A percentile compares a stretch with the other conserved stretches of the same genome.
Evolutionary conservation across 2,113 vertebrate species (phyloP).

Genomic region (Pyxicephalus adspersus): DNA sequence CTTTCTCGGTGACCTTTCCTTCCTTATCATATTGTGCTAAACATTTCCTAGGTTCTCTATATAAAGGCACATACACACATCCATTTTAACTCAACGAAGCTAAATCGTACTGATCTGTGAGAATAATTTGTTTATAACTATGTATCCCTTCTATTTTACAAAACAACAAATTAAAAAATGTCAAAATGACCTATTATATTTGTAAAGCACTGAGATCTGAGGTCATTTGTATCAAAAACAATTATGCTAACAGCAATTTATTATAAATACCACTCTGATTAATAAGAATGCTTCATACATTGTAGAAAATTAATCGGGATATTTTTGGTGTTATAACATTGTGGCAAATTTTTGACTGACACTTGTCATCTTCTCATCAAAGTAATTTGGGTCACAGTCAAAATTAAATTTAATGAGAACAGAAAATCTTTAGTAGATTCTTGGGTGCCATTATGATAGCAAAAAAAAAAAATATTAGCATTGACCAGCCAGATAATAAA

Average conservation of each 20-base stretch:
- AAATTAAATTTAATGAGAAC: conserved; percentile 10
- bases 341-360: conserved; percentile 15
- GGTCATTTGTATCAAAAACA: not conserved
- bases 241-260: not conserved
- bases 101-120: not conserved
- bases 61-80: conserved; percentile 4
- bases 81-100: conserved; percentile 35
- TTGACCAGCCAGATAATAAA: conserved; percentile 54
- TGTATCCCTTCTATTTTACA: not conserved
- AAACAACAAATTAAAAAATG: conserved; percentile 14
- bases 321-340: conserved; percentile 8
- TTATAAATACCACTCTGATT: not conserved
- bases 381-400: conserved; percentile 7
- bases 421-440: conserved; percentile 16
- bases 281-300: not conserved
- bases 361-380: conserved; percentile 37
- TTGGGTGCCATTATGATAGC: conserved; percentile 15
- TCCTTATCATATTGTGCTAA: conserved; percentile 11
- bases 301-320: not conserved
- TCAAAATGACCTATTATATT: conserved; percentile 16
- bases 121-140: conserved; percentile 2
- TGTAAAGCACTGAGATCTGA: not conserved
- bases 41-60: not conserved
- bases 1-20: conserved; percentile 12
- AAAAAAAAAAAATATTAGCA: not conserved